These are phyloP conservation scores for Ptychoptera albimana DNA, from an alignment of 2,888 invertebrate species.

Conservation along the genomic window DNA sequence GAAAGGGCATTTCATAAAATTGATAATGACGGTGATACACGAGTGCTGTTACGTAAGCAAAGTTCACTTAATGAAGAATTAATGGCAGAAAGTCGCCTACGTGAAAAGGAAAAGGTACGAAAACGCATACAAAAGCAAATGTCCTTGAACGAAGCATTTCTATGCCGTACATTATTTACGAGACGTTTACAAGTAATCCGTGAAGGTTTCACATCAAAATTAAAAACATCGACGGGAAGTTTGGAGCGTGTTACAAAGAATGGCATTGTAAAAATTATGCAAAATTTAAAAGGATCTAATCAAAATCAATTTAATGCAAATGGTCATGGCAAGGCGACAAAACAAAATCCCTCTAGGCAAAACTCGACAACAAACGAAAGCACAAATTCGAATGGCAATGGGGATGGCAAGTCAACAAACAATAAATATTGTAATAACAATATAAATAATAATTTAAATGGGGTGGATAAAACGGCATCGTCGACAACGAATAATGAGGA, in stretches of 20 bases:
- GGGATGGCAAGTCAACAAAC: conserved; percentile 13
- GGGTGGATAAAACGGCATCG: conserved; percentile 7
- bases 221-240: conserved; percentile 68
- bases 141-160: conserved; percentile 72
- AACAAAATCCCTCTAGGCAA: neutral
- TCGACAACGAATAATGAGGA: conserved; percentile 21
- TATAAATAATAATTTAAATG: conserved; percentile 20
- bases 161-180: conserved; percentile 36
- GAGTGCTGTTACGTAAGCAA: conserved; percentile 43
- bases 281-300: conserved; percentile 46
- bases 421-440: conserved; percentile 14
- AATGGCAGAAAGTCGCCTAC: conserved; percentile 69
- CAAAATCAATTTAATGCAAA: neutral
- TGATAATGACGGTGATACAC: conserved; percentile 18
- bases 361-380: conserved; percentile 1
- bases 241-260: conserved; percentile 72
- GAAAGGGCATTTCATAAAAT: conserved; percentile 21
- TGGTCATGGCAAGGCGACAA: neutral
- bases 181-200: conserved; percentile 29
- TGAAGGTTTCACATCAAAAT: conserved; percentile 63
- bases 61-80: conserved; percentile 79
- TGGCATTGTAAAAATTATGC: conserved; percentile 68
- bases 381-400: conserved; percentile 18
- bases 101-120: conserved; percentile 66
- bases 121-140: conserved; percentile 80